Evolutionary conservation across 2,888 invertebrate genomes (phyloP).

Genomic region (Agrotis clavis): DNA sequence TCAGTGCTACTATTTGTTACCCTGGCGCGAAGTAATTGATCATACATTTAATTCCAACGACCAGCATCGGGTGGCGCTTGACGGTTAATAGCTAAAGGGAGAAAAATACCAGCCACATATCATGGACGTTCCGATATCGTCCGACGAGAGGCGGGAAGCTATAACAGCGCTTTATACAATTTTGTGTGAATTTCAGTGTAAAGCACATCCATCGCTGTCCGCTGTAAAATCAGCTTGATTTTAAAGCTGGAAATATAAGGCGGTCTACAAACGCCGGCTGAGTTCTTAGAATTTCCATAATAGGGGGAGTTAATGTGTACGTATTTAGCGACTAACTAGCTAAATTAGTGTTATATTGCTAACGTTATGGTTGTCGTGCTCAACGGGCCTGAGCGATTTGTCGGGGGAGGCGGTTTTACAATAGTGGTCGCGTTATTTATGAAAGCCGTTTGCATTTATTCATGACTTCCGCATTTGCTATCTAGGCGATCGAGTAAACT

Average conservation of each 20-base stretch:
- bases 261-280: not conserved
- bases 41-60: slow-evolving; percentile 42
- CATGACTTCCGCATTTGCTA: slow-evolving; percentile 11
- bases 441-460: slow-evolving; percentile 29
- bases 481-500: not conserved
- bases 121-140: slow-evolving; percentile 29
- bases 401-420: slow-evolving; percentile 38
- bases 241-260: slow-evolving; percentile 20
- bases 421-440: slow-evolving; percentile 32
- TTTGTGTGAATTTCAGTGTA: slow-evolving; percentile 1
- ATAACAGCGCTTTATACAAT: slow-evolving; percentile 9
- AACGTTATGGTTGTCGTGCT: slow-evolving; percentile 47
- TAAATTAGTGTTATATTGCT: slow-evolving; percentile 49
- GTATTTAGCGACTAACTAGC: slow-evolving; percentile 44
- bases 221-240: slow-evolving; percentile 12
- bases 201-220: slow-evolving; percentile 22
- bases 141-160: not conserved
- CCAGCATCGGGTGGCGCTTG: slow-evolving; percentile 15
- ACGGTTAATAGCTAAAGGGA: slow-evolving; percentile 16
- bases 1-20: slow-evolving; percentile 29
- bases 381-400: slow-evolving; percentile 49
- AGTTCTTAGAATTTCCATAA: slow-evolving; percentile 25
- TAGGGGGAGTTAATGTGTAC: slow-evolving; percentile 15
- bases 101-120: slow-evolving; percentile 36
- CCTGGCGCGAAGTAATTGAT: slow-evolving; percentile 43